Conservation (phyloP, 2,888 invertebrate species). For the Heliconius erato region DNA sequence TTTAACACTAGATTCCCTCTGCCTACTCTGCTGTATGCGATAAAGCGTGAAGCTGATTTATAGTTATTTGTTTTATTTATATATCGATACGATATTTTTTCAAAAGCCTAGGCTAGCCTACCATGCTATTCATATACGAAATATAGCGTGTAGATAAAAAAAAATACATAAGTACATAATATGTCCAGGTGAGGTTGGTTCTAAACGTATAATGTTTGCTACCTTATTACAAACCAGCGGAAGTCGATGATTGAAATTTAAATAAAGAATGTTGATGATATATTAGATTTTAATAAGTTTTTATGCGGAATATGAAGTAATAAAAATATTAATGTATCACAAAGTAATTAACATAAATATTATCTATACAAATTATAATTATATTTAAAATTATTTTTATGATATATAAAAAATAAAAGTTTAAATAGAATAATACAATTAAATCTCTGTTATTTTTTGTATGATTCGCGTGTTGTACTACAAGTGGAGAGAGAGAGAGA, state of each 20-base stretch:
- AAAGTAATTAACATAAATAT: neutral
- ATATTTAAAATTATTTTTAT: neutral
- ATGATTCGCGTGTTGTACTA: neutral
- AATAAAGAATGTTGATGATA: slow-evolving; percentile 1
- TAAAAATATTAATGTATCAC: neutral
- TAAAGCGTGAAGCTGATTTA: too few relatives aligned
- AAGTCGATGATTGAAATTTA: neutral
- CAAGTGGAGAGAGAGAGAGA: too few relatives aligned
- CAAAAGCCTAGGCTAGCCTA: too few relatives aligned
- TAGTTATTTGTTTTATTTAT: too few relatives aligned
- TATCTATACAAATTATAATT: neutral
- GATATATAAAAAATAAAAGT: too few relatives aligned
- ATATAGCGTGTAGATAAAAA: too few relatives aligned
- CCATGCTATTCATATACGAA: too few relatives aligned
- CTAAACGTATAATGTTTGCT: neutral
- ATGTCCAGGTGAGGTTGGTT: neutral
- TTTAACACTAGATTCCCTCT: too few relatives aligned
- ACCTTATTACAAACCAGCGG: neutral
- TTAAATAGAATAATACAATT: too few relatives aligned
- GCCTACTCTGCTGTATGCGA: too few relatives aligned
- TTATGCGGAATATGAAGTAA: neutral
- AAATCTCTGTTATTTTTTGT: neutral
- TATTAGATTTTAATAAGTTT: neutral
- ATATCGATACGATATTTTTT: too few relatives aligned
- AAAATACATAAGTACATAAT: neutral